Evolutionary conservation across 1,140 invertebrate species (phyloP).

Genomic region (Ylistrum balloti): DNA sequence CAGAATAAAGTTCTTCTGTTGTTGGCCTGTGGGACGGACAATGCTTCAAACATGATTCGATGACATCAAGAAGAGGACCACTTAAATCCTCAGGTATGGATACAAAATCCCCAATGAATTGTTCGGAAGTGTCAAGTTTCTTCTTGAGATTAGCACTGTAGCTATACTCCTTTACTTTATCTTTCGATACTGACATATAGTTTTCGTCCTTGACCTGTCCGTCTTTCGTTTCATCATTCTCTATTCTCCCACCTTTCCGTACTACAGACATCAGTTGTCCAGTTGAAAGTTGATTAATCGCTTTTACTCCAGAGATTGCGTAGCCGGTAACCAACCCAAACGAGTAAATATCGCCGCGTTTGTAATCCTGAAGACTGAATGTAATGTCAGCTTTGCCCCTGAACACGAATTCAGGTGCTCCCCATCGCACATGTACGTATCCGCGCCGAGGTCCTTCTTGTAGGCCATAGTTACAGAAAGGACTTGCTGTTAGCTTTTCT

Average conservation of each 20-base stretch:
- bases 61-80: not conserved
- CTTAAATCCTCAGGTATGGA: not conserved
- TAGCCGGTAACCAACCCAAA: conserved; percentile 57
- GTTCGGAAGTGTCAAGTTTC: not conserved
- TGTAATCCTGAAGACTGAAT: conserved; percentile 48
- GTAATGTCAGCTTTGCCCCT: not conserved
- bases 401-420: conserved; percentile 55
- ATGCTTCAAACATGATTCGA: conserved; percentile 43
- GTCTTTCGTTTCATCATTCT: not conserved
- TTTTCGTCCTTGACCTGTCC: not conserved
- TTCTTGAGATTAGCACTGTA: too few relatives aligned
- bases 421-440: conserved; percentile 50
- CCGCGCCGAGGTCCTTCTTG: not conserved
- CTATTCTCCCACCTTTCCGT: not conserved
- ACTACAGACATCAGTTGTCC: not conserved
- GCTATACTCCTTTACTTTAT: not conserved
- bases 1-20: conserved; percentile 44
- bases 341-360: conserved; percentile 60
- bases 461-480: not conserved
- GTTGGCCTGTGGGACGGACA: conserved; percentile 50
- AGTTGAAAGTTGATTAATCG: conserved; percentile 44
- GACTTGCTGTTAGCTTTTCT: not conserved
- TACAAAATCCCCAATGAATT: not conserved
- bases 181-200: not conserved
- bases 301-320: conserved; percentile 55